A percentile compares a stretch with the other conserved stretches of the same genome.
These are phyloP conservation scores for Gavia stellata DNA, from an alignment of 2,113 vertebrate genomes.

Conservation along the genomic window DNA sequence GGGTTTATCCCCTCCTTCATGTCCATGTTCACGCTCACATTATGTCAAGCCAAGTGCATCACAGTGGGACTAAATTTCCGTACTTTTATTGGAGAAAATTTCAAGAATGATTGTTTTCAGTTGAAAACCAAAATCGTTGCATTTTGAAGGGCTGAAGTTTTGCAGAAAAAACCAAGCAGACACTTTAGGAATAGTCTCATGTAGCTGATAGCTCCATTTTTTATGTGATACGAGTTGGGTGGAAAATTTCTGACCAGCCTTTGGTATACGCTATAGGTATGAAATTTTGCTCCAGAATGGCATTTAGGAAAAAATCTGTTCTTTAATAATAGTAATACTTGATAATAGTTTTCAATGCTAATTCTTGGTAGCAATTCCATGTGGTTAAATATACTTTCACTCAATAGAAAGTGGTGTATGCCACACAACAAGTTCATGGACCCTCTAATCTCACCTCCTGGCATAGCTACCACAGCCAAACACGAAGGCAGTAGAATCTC, in stretches of 20 bases:
- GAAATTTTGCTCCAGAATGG: neutral
- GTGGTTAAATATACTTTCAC: neutral
- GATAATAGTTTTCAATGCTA: neutral
- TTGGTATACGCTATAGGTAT: neutral
- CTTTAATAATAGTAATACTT: neutral
- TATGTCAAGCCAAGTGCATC: rapidly evolving
- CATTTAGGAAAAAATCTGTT: neutral
- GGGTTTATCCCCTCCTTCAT: neutral
- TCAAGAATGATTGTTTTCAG: neutral
- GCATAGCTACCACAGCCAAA: neutral
- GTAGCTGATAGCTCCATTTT: neutral
- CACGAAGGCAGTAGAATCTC: neutral
- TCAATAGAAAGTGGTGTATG: neutral
- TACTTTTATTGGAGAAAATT: neutral
- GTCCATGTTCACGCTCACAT: neutral
- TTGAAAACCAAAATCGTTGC: rapidly evolving
- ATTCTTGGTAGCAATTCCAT: neutral
- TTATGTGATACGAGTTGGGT: rapidly evolving
- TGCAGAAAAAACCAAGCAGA: neutral
- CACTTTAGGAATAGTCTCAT: neutral
- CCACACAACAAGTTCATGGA: neutral
- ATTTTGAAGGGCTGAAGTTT: neutral
- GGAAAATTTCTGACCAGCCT: neutral
- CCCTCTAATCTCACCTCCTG: neutral
- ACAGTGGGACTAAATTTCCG: neutral